Conservation (phyloP, 92 coral and sea anemone species). For the Epizoanthus scotinus region DNA sequence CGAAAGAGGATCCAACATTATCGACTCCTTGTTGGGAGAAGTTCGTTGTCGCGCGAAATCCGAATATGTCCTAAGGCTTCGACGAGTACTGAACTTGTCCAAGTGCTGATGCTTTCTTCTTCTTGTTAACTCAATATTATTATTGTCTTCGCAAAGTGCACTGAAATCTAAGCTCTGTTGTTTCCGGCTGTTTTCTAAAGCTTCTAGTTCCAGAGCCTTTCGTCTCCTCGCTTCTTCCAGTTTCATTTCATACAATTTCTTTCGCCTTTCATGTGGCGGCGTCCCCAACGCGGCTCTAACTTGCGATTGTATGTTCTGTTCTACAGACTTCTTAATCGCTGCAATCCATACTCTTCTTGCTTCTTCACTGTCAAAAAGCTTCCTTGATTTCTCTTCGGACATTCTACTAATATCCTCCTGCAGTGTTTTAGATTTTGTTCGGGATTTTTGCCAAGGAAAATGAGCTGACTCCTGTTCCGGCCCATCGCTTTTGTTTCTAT, state of each 20-base stretch:
- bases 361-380: slow-evolving; percentile 74
- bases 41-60: neutral
- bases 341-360: slow-evolving; percentile 79
- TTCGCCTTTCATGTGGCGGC: slow-evolving; percentile 78
- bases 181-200: slow-evolving; percentile 23
- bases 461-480: slow-evolving; percentile 16
- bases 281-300: slow-evolving; percentile 89
- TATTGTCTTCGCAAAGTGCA: slow-evolving; percentile 55
- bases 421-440: slow-evolving; percentile 48
- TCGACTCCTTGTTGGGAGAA: neutral
- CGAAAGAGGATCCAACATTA: slow-evolving; percentile 63
- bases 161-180: slow-evolving; percentile 36
- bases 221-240: slow-evolving; percentile 60
- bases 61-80: slow-evolving; percentile 49
- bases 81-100: slow-evolving; percentile 54
- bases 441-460: slow-evolving; percentile 22
- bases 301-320: slow-evolving; percentile 79
- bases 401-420: slow-evolving; percentile 60
- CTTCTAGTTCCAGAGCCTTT: slow-evolving; percentile 34
- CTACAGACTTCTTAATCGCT: slow-evolving; percentile 85
- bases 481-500: slow-evolving; percentile 18
- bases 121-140: slow-evolving; percentile 50
- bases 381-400: slow-evolving; percentile 86
- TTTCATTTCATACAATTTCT: slow-evolving; percentile 59
- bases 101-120: slow-evolving; percentile 67